These are phyloP conservation scores for Fundulus diaphanus DNA, from an alignment of 2,797 vertebrate species.

Conservation along the genomic window DNA sequence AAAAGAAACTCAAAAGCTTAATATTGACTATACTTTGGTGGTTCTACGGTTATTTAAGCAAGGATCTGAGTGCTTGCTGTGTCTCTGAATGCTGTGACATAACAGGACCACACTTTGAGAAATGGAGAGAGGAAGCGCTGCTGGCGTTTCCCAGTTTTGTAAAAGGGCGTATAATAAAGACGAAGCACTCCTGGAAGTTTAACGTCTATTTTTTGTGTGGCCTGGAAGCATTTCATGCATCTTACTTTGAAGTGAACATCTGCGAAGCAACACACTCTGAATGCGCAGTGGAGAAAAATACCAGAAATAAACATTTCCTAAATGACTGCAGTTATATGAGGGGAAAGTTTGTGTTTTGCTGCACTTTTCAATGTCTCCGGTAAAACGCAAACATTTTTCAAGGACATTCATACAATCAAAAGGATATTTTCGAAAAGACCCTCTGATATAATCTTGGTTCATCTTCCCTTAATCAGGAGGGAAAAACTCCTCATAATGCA, in stretches of 20 bases:
- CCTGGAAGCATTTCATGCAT: slow-evolving; percentile 33
- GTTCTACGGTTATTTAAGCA: neutral
- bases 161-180: slow-evolving; percentile 18
- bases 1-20: neutral
- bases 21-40: neutral
- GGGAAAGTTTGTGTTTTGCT: slow-evolving; percentile 15
- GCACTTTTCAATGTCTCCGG: neutral
- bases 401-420: slow-evolving; percentile 27
- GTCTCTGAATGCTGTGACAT: slow-evolving; percentile 9
- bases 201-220: slow-evolving; percentile 26
- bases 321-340: slow-evolving; percentile 13
- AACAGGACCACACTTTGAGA: slow-evolving; percentile 4
- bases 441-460: slow-evolving; percentile 11
- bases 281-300: slow-evolving; percentile 25
- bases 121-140: slow-evolving; percentile 2
- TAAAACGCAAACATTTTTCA: slow-evolving; percentile 24
- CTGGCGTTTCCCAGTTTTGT: slow-evolving; percentile 18
- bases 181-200: slow-evolving; percentile 7
- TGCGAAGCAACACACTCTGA: slow-evolving; percentile 33
- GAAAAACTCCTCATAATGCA: slow-evolving; percentile 16
- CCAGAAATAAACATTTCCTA: slow-evolving; percentile 2
- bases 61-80: slow-evolving; percentile 11
- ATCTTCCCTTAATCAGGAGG: neutral
- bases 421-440: slow-evolving; percentile 10
- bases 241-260: slow-evolving; percentile 40